These are phyloP conservation scores for Trichogramma pretiosum DNA, from an alignment of 1,140 invertebrate genomes.

Conservation along the genomic window DNA sequence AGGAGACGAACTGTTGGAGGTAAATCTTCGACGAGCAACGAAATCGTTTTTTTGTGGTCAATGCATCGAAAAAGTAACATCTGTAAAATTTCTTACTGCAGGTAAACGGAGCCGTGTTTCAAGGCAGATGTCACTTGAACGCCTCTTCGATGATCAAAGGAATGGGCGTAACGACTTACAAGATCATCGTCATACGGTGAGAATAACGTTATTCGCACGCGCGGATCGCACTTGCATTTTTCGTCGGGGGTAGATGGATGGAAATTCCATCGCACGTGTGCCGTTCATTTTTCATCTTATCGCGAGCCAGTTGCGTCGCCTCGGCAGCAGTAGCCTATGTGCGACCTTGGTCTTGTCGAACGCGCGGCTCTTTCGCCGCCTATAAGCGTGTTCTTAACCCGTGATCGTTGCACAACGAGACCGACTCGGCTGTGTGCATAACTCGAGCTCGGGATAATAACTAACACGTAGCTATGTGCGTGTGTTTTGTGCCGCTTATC, in stretches of 20 bases:
- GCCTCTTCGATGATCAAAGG: constrained; percentile 93
- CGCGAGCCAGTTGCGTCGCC: not conserved
- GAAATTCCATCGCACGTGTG: not conserved
- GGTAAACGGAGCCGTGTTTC: constrained; percentile 91
- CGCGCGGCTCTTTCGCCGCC: too few relatives aligned
- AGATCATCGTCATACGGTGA: constrained; percentile 81
- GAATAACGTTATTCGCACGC: constrained; percentile 10
- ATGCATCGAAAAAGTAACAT: not conserved
- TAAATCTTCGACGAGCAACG: too few relatives aligned
- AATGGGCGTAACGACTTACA: constrained; percentile 71
- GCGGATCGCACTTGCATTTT: not conserved
- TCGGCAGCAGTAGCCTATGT: constrained; percentile 16
- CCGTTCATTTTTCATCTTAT: constrained; percentile 5
- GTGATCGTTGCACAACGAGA: constrained; percentile 14
- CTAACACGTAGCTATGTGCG: too few relatives aligned
- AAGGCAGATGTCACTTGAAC: constrained; percentile 90
- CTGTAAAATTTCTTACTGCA: constrained; percentile 41
- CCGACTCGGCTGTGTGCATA: too few relatives aligned
- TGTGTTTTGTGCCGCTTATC: too few relatives aligned
- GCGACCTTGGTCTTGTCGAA: constrained; percentile 2
- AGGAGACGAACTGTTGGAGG: constrained; percentile 94
- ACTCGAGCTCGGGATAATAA: too few relatives aligned
- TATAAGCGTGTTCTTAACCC: constrained; percentile 26
- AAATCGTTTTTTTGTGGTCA: too few relatives aligned
- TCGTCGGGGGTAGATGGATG: not conserved